Evolutionary conservation across 2,113 vertebrate species (phyloP), one percentile per base, ranked within the genome.

Genomic region (Axis porcinus): DNA sequence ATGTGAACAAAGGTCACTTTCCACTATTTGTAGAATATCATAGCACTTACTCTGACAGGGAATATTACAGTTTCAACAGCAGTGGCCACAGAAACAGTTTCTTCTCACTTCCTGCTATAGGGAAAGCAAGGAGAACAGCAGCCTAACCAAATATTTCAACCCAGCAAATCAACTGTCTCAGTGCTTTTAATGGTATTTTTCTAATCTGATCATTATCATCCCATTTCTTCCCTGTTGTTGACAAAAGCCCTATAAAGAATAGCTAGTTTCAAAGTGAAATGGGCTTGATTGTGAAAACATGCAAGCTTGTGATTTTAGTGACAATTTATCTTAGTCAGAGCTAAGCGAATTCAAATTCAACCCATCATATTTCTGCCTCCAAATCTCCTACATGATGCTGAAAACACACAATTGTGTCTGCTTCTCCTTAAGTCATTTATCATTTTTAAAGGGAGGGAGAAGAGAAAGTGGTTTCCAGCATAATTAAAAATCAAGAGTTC

Each of bases 281-380:
- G n/a, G 57, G 47, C 62, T 94, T 64, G 85, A 91, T 52, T 98
- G 93, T 97, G 91, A 76, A 95, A 98, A 97, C 87, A 76, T 1
- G 25, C 89, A 97, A 78, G 82, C 86, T 78, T 82, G 70, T 50
- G 79, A 87, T 95, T 92, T 95, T 79, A 89, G 76, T 64, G 86
- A 96, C 12, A 64, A 64, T 98, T 97, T 85, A 87, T 98, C 98
- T 98, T 97, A 93, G 96, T 95, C 97, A 97, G 82, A 17, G 0
- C 92, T 97, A 91, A 97, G 95, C 15, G 82, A 95, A 98, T 98
- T 95, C 92, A 95, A 97, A 97, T 88, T 55, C 88, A 96, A 95
- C 97, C 60, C 95, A 96, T 97, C 95, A 96, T 96, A 96, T 91
- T 98, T 98, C 79, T 89, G 84, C 79, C 79, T 94, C 89, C 58